Base-by-base conservation (phyloP, 2,113 vertebrate species). In the Willisornis vidua region DNA sequence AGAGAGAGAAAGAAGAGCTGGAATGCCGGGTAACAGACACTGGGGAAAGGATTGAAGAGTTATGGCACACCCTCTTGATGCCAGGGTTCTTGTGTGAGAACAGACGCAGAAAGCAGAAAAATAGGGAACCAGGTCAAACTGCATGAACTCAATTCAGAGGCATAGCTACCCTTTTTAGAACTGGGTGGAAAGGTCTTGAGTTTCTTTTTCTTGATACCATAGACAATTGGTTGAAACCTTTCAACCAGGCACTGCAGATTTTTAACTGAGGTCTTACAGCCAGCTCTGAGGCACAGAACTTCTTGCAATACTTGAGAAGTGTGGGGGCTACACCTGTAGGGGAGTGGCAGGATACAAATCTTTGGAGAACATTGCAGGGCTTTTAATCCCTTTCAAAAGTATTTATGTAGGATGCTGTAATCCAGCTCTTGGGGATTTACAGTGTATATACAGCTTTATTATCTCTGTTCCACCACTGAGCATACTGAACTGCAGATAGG, bases 371-470 rank as follows among this genome's bases (percentile, higher is more conserved):
- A 49, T 24, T 82, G 33, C 43, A 72, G 54, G 82, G 35, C 18
- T 72, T 85, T 85, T 65, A 89, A 72, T 87, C 57, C 24, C 22
- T 89, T 82, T 35, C 57, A 61, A 51, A 89, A 57, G 35, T 54
- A 72, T 76, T 95, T 91, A 24, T 92, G 63, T 46, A 82, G 73
- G 62, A 68, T 62, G 58, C 41, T 77, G 58, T 82, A 95, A 85
- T 71, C 29, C n/a, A 85, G 7, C 39, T 93, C 41, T 70, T 55
- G 66, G 71, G 55, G 82, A 85, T 94, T 89, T 87, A 51, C 54
- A 58, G 43, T 57, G 46, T 76, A 78, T 51, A 39, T 83, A 54
- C 35, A 68, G 35, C 19, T 94, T 91, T 93, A 89, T 91, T 85
- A 28, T 93, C 37, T 83, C 51, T 72, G 28, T 79, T 83, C 55